Evolutionary conservation across 2,888 invertebrate species (phyloP).

Genomic region (Machimus atricapillus): DNA sequence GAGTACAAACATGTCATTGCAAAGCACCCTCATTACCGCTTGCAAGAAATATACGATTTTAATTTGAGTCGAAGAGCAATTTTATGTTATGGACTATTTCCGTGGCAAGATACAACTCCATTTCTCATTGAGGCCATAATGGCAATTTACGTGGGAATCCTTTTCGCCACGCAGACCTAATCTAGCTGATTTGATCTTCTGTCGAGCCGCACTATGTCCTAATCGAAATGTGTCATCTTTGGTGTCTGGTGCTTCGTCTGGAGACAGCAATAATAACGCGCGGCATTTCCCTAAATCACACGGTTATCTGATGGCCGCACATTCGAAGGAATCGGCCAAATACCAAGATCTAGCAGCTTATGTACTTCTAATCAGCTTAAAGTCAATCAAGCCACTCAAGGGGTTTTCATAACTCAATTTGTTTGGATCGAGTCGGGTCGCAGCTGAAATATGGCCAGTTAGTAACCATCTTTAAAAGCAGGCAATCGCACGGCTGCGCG

Average conservation of each 20-base stretch:
- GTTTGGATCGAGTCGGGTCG: not conserved
- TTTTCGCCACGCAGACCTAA: not conserved
- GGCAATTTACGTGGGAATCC: conserved; percentile 5
- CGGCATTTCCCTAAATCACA: conserved; percentile 21
- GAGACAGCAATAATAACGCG: conserved; percentile 1
- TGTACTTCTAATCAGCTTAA: conserved; percentile 43
- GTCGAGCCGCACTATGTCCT: not conserved
- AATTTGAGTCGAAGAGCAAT: not conserved
- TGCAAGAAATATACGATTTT: not conserved
- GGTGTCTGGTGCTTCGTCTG: not conserved
- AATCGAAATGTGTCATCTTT: conserved; percentile 36
- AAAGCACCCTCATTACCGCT: not conserved
- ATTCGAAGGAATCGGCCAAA: not conserved
- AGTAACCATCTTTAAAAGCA: not conserved
- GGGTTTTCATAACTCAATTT: conserved; percentile 33
- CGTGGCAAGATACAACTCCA: not conserved
- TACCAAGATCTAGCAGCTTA: conserved; percentile 38
- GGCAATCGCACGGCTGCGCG: not conserved
- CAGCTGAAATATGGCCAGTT: conserved; percentile 12
- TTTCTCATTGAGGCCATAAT: not conserved
- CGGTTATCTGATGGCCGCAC: conserved; percentile 22
- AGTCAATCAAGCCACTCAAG: conserved; percentile 44
- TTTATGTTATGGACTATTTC: not conserved
- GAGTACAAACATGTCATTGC: not conserved
- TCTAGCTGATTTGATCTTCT: not conserved